phyloP scores from a whole-genome alignment of 2,888 invertebrate species.

The Sinelater perroti region DNA sequence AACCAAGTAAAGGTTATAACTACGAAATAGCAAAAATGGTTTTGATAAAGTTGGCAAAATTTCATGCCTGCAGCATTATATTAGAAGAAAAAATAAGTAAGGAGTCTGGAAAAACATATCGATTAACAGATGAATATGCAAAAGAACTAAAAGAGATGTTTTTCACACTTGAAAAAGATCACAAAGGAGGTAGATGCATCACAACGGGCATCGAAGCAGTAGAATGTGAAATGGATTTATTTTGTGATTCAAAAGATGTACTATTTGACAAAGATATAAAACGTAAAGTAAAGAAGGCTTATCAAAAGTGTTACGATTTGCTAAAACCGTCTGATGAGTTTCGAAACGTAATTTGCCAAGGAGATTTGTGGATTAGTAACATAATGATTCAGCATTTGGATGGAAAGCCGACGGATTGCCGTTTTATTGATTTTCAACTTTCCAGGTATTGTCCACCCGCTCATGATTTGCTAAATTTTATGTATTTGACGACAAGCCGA shows the following conservation, averaged over 20 bases:
- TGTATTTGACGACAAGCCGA: constrained; percentile 51
- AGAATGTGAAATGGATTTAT: not conserved
- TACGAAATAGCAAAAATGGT: constrained; percentile 45
- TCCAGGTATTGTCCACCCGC: constrained; percentile 69
- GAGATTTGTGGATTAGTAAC: constrained; percentile 11
- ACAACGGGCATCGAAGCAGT: not conserved
- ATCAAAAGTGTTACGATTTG: not conserved
- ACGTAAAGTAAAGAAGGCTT: constrained; percentile 1
- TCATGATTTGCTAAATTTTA: constrained; percentile 66
- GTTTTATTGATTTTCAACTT: constrained; percentile 58
- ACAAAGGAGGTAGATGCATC: not conserved
- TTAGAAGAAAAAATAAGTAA: constrained; percentile 46
- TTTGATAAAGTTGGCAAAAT: constrained; percentile 51
- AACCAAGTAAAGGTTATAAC: not conserved
- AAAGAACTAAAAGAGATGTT: constrained; percentile 1
- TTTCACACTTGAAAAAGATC: not conserved
- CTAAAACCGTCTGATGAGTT: constrained; percentile 1
- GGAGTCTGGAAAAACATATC: not conserved
- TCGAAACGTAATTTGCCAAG: constrained; percentile 5
- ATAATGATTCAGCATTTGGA: not conserved
- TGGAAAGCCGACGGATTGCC: constrained; percentile 45
- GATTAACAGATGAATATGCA: not conserved
- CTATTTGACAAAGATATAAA: constrained; percentile 1
- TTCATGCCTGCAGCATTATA: constrained; percentile 58
- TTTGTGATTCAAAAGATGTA: not conserved